phyloP scores from a whole-genome alignment of 2,797 vertebrate species.

The Cercopithecus hamlyni region DNA sequence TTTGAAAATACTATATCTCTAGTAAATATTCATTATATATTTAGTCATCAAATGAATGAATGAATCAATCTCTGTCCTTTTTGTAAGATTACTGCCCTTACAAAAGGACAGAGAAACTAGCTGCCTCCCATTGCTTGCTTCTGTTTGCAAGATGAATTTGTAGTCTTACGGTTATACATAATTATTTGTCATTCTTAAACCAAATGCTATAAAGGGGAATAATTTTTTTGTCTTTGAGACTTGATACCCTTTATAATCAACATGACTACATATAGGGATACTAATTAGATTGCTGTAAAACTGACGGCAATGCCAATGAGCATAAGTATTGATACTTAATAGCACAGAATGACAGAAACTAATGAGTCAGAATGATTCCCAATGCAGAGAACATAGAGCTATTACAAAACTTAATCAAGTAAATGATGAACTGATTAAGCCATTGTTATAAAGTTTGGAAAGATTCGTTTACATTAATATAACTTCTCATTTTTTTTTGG shows the following conservation, averaged over 20 bases:
- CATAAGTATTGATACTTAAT: slow-evolving; percentile 70
- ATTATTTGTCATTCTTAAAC: slow-evolving; percentile 55
- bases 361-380: slow-evolving; percentile 63
- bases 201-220: slow-evolving; percentile 54
- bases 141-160: slow-evolving; percentile 33
- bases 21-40: not conserved
- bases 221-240: slow-evolving; percentile 55
- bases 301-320: slow-evolving; percentile 61
- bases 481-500: slow-evolving; percentile 51
- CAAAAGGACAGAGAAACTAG: not conserved
- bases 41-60: not conserved
- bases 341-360: slow-evolving; percentile 53
- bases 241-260: slow-evolving; percentile 68
- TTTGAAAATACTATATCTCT: not conserved
- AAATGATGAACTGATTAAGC: slow-evolving; percentile 68
- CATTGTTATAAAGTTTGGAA: slow-evolving; percentile 75
- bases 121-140: not conserved
- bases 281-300: slow-evolving; percentile 72
- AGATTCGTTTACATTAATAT: slow-evolving; percentile 62
- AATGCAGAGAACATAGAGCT: slow-evolving; percentile 54
- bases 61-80: not conserved
- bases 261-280: slow-evolving; percentile 30
- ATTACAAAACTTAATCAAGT: slow-evolving; percentile 63
- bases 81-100: not conserved
- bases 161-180: not conserved